A percentile compares a stretch with the other conserved stretches of the same genome.
Conservation (phyloP, 2,113 vertebrate species). For the Hippocampus mohnikei region DNA sequence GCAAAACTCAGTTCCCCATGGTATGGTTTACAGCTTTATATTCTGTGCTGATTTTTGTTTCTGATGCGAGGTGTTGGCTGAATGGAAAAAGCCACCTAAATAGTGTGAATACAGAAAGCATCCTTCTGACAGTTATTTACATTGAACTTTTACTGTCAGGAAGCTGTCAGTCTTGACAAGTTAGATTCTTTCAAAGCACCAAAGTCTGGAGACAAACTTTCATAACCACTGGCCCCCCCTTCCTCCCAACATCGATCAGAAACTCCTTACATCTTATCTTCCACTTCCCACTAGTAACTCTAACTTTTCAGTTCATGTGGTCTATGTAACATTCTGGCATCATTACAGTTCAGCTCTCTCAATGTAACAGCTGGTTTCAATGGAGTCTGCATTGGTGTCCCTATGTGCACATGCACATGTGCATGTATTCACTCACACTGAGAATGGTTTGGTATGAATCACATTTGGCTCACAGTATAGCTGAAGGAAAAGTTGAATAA, state of each 20-base stretch:
- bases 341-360: conserved; percentile 38
- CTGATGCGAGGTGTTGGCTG: too few relatives aligned
- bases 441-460: not conserved
- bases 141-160: conserved; percentile 9
- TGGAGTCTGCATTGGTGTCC: conserved; percentile 47
- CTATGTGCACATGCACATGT: conserved; percentile 4
- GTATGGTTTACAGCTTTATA: too few relatives aligned
- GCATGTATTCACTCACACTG: conserved; percentile 6
- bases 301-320: conserved; percentile 28
- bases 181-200: conserved; percentile 9
- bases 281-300: conserved; percentile 10
- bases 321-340: conserved; percentile 44
- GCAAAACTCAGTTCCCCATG: too few relatives aligned
- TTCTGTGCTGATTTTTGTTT: too few relatives aligned
- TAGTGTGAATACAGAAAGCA: too few relatives aligned
- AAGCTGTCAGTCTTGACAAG: conserved; percentile 14
- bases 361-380: conserved; percentile 63
- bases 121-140: not conserved
- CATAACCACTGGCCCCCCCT: not conserved
- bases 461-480: conserved; percentile 23
- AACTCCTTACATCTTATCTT: conserved; percentile 15
- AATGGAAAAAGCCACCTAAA: too few relatives aligned
- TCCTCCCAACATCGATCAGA: conserved; percentile 13
- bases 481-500: conserved; percentile 52
- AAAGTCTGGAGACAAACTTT: conserved; percentile 28